Evolutionary conservation across 2,797 vertebrate genomes (phyloP), one percentile per base, ranked within the genome.

Genomic region (Limnodromus scolopaceus): DNA sequence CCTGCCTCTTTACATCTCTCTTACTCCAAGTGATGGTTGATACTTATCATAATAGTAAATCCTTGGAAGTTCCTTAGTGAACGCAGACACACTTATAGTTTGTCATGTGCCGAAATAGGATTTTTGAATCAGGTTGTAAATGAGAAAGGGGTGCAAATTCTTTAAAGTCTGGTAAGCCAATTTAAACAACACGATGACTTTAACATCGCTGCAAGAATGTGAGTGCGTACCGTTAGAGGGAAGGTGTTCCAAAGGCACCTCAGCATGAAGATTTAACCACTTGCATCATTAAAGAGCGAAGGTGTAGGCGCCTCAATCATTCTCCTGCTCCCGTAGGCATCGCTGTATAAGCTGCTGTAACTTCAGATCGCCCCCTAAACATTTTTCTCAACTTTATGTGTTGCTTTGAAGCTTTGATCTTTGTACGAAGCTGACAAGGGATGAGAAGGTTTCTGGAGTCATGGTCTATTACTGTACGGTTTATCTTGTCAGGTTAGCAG

Each of bases 31-130:
- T 32, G 16, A 0, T 61, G 36, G 12, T 14, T 18, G 49, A 11
- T 57, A 5, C 1, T 64, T 39, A 24, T 0, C 2, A 0, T 9
- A 20, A 1, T 0, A 51, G 22, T 28, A 63, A 30, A 18, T 20
- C 18, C 23, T 32, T 60, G 32, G 34, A 9, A 53, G 39, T 38
- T 68, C 25, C 13, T 57, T 6, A 10, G 16, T 14, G 49, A 71
- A 48, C 0, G 0, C 10, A 30, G 18, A 20, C 30, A 9, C 8
- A 2, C 45, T 64, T 57, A 2, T 27, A 22, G n/a, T 36, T 58
- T 51, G 24, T 43, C 30, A 2, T 2, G 8, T 69, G n/a, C 16
- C 24, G 8, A 58, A 85, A 15, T 0, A 49, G 36, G 4, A 14
- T 58, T 58, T 58, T 25, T 69, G 3, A 19, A 28, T 68, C 8